phyloP scores from a whole-genome alignment of 1,140 invertebrate species.

The Ladona fulva region DNA sequence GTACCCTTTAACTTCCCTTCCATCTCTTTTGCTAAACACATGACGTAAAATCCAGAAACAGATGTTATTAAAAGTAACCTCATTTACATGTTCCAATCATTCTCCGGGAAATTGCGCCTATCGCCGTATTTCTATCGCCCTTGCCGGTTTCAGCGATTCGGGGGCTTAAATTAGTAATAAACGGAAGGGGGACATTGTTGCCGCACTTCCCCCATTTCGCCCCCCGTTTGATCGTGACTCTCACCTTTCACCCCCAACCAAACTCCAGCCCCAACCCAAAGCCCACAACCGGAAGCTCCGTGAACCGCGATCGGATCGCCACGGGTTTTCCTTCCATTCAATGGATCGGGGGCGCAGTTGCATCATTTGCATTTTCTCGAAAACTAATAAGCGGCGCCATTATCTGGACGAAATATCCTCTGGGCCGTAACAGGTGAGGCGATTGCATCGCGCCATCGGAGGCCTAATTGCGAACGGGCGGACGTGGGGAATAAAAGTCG shows the following conservation, averaged over 20 bases:
- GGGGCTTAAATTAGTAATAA: too few relatives aligned
- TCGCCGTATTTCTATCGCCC: too few relatives aligned
- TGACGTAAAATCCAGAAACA: too few relatives aligned
- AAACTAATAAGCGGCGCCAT: not conserved
- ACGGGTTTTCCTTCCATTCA: not conserved
- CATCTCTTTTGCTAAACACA: too few relatives aligned
- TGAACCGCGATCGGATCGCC: not conserved
- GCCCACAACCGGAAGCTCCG: not conserved
- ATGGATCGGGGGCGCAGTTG: not conserved
- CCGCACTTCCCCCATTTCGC: not conserved
- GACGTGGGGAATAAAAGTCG: too few relatives aligned
- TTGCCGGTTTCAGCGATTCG: too few relatives aligned
- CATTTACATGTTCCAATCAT: too few relatives aligned
- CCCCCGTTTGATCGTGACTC: not conserved
- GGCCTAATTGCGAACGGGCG: not conserved
- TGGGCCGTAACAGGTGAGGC: not conserved
- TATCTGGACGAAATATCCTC: not conserved
- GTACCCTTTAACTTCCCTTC: too few relatives aligned
- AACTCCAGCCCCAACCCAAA: not conserved
- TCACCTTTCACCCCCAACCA: not conserved
- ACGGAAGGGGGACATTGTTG: too few relatives aligned
- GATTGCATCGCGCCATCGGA: not conserved
- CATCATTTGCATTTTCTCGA: constrained; percentile 6
- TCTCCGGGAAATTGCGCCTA: too few relatives aligned
- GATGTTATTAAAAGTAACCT: too few relatives aligned